These are phyloP conservation scores for Agriopis aurantiaria DNA, from an alignment of 2,888 invertebrate species.

Conservation along the genomic window DNA sequence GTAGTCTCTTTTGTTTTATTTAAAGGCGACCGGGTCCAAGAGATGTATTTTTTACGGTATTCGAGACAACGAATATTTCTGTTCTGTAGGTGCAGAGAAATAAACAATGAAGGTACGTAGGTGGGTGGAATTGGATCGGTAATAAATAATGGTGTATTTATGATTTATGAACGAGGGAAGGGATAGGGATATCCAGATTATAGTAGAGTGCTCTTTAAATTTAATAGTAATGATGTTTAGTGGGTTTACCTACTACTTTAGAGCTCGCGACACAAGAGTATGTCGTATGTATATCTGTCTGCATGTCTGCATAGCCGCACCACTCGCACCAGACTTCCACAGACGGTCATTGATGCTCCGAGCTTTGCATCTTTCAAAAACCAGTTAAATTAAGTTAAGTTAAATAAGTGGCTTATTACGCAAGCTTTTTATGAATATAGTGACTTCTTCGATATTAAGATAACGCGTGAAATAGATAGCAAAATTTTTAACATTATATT, in stretches of 20 bases:
- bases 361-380: too few species aligned
- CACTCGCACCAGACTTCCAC: too few species aligned
- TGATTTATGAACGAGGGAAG: conserved; percentile 70
- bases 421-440: too few species aligned
- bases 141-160: conserved; percentile 83
- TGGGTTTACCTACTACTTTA: conserved; percentile 13
- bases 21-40: conserved; percentile 75
- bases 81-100: conserved; percentile 65
- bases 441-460: too few species aligned
- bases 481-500: too few species aligned
- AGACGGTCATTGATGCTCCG: too few species aligned
- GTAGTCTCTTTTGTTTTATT: conserved; percentile 85
- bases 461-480: too few species aligned
- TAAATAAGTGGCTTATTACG: too few species aligned
- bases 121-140: conserved; percentile 82
- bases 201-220: conserved; percentile 48
- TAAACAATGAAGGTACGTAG: conserved; percentile 73
- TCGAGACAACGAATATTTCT: conserved; percentile 60
- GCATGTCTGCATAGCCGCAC: too few species aligned
- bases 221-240: conserved; percentile 51
- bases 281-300: not conserved
- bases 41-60: conserved; percentile 71
- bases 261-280: not conserved
- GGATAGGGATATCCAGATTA: conserved; percentile 56
- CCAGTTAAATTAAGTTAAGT: too few species aligned